Evolutionary conservation across 2,888 invertebrate genomes (phyloP).

Genomic region (Dryadula phaetusa): DNA sequence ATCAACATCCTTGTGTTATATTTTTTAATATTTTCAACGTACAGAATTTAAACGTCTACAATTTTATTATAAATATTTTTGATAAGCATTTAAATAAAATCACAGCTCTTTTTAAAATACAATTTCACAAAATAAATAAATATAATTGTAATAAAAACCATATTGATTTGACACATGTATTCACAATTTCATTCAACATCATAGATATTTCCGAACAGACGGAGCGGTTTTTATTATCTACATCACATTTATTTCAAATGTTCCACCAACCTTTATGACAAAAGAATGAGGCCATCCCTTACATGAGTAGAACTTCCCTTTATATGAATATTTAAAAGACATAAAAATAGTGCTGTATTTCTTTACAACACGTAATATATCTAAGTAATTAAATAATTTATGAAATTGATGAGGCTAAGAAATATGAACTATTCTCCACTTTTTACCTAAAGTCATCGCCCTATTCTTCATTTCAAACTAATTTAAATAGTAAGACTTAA

Average conservation of each 20-base stretch:
- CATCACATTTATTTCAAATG: constrained; percentile 27
- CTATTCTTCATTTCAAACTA: too few species aligned
- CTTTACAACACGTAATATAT: too few species aligned
- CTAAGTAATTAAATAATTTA: too few species aligned
- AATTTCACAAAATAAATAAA: not conserved
- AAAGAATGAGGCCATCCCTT: constrained; percentile 15
- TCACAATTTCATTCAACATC: constrained; percentile 18
- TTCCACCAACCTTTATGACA: constrained; percentile 23
- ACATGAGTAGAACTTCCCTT: not conserved
- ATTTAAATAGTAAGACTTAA: too few species aligned
- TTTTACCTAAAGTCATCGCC: not conserved
- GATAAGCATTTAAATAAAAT: not conserved
- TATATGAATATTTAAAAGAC: constrained; percentile 14
- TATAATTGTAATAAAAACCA: not conserved
- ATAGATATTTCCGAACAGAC: constrained; percentile 15
- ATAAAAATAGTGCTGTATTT: not conserved
- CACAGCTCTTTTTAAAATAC: not conserved
- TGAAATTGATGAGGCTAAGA: too few species aligned
- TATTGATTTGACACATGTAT: not conserved
- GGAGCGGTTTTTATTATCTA: constrained; percentile 25
- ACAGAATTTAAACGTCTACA: too few species aligned
- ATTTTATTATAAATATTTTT: too few species aligned
- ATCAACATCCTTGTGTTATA: too few species aligned
- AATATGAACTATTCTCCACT: too few species aligned
- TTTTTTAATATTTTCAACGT: too few species aligned